phyloP scores from a whole-genome alignment of 92 coral and sea anemone species.

The Scolanthus callimorphus region DNA sequence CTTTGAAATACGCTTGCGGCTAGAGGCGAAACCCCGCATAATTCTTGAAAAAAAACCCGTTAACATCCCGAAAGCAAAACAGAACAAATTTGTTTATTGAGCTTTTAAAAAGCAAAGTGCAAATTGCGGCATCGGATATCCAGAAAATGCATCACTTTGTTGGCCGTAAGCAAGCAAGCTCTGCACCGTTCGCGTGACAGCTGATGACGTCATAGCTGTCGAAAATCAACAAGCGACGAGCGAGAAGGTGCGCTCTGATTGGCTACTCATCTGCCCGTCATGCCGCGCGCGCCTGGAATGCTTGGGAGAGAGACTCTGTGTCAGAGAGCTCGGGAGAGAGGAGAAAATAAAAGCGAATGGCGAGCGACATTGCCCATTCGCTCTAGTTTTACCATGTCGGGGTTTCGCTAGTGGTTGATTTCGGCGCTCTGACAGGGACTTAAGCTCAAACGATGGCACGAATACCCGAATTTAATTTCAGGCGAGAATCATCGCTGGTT shows the following conservation, averaged over 20 bases:
- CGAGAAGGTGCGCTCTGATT: conserved; percentile 58
- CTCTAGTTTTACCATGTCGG: conserved; percentile 22
- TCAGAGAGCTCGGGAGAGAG: conserved; percentile 1
- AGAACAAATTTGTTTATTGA: too few species aligned
- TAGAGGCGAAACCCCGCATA: too few species aligned
- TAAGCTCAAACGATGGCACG: conserved; percentile 32
- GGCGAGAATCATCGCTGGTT: conserved; percentile 41
- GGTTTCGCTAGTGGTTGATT: conserved; percentile 5
- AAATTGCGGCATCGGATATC: too few species aligned
- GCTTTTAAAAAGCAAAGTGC: too few species aligned
- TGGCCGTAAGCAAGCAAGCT: background rate
- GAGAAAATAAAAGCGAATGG: conserved; percentile 36
- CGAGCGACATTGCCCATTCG: conserved; percentile 59
- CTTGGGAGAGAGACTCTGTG: conserved; percentile 21
- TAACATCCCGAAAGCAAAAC: too few species aligned
- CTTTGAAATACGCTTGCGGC: too few species aligned
- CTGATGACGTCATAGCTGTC: conserved; percentile 75
- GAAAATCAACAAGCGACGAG: conserved; percentile 69
- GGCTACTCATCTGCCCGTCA: conserved; percentile 49
- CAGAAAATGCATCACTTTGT: background rate
- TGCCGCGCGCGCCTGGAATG: conserved; percentile 1
- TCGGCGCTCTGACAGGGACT: conserved; percentile 2
- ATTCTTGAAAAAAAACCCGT: too few species aligned
- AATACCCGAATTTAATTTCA: conserved; percentile 16
- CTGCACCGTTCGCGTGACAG: conserved; percentile 9